These are phyloP conservation scores for Dinoponera quadriceps DNA, from an alignment of 1,140 invertebrate species.

Conservation along the genomic window DNA sequence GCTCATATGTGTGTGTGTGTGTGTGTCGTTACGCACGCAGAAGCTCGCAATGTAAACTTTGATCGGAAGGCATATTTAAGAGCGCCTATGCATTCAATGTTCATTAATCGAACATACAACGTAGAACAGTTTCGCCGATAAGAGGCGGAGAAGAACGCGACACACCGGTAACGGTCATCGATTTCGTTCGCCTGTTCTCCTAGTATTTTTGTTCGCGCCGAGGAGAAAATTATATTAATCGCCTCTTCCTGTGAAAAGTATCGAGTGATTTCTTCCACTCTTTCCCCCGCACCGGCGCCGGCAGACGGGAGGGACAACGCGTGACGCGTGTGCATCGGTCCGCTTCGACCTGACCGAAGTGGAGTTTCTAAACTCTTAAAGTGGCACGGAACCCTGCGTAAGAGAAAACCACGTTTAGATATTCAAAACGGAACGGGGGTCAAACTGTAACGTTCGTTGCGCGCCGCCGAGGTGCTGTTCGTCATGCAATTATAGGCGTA, in stretches of 20 bases:
- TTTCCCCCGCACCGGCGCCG: no score
- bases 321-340: background rate
- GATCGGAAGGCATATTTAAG: background rate
- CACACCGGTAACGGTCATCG: no score
- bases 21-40: no score
- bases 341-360: background rate
- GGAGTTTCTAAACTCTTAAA: background rate
- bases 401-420: background rate
- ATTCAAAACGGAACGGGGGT: background rate
- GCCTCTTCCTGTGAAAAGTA: no score
- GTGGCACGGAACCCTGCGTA: background rate
- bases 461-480: background rate
- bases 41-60: background rate
- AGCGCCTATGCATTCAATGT: no score
- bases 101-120: background rate
- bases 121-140: background rate
- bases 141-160: background rate
- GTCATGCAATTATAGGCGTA: background rate
- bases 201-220: no score
- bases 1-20: no score
- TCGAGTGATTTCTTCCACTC: background rate
- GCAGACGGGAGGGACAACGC: no score
- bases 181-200: no score
- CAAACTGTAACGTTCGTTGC: background rate
- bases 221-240: no score